Conservation (phyloP, 2,113 vertebrate species). For the Leucopternis melanops region DNA sequence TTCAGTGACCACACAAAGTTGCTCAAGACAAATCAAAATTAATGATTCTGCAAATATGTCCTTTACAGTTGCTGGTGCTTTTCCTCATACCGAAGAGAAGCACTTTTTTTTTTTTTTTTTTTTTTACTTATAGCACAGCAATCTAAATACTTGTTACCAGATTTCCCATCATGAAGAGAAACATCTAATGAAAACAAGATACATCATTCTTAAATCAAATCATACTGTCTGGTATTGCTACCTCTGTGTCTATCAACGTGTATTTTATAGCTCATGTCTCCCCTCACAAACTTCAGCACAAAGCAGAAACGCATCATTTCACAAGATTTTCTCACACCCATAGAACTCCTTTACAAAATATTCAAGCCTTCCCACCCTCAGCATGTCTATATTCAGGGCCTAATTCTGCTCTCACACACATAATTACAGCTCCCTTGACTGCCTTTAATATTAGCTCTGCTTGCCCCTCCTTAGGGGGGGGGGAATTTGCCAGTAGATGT, state of each 20-base stretch:
- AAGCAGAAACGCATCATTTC: neutral
- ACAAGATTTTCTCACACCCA: neutral
- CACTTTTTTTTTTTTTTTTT: neutral
- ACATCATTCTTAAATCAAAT: neutral
- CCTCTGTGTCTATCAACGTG: neutral
- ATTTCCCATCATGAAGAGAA: neutral
- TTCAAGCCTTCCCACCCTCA: neutral
- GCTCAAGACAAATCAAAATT: constrained; percentile 13
- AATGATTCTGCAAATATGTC: neutral
- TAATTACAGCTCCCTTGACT: neutral
- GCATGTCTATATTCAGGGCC: neutral
- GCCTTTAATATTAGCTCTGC: neutral
- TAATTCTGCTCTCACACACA: neutral
- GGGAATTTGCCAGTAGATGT: neutral
- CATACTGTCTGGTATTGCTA: neutral
- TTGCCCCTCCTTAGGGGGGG: neutral
- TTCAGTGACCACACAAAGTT: neutral
- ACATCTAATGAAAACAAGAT: neutral
- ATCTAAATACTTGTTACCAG: neutral
- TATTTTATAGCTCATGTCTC: neutral
- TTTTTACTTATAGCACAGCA: neutral
- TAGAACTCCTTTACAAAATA: neutral
- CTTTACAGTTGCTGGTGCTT: neutral
- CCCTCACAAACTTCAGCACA: neutral
- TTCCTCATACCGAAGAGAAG: neutral